Base-by-base conservation (phyloP, 1,140 invertebrate species). In the Plutomurus gul region DNA sequence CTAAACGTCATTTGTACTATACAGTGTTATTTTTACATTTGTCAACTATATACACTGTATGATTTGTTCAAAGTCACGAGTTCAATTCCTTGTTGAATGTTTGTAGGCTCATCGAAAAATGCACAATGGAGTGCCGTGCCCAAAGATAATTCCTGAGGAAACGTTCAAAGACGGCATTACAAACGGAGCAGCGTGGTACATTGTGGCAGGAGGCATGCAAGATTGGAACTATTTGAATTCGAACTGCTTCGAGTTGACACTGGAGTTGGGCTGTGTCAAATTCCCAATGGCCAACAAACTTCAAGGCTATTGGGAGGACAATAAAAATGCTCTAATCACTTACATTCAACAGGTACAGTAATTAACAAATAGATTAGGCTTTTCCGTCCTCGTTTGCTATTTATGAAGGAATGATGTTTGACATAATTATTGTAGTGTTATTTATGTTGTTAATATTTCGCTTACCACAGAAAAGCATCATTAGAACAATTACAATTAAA, bases 181-280 rank as follows among this genome's bases (percentile, higher is more conserved):
- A 0, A 98, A 98, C 86, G 96, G 96, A 0, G 96, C 96, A 8
- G 88, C 91, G 47, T 98, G 96, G 96, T 98, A 98, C 85, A 89
- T 89, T 33, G 91, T 97, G 1, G 88, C 91, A 0, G 94, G 96
- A 0, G 97, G 97, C 10, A 99, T 99, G 97, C 98, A 99, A 87
- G 98, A 99, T 86, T 99, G 95, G 92, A 99, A 98, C 88, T 99
- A 99, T 85, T 82, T 97, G 0, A 88, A 94, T 78, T 93, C 95
- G 16, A 98, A 96, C 84, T 95, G 94, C 84, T 94, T 98, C 88
- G 97, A 99, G 86, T 89, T 99, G 0, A 99, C 97, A 0, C 85
- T 99, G 8, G 98, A 99, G 87, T 87, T 99, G 70, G 94, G 97
- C 25, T 99, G 98, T 86, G 90, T 90, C 81, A 99, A 99, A 87